Evolutionary conservation across 2,888 invertebrate genomes (phyloP), one percentile per base, ranked within the genome.

Genomic region (Teleiodes luculella): DNA sequence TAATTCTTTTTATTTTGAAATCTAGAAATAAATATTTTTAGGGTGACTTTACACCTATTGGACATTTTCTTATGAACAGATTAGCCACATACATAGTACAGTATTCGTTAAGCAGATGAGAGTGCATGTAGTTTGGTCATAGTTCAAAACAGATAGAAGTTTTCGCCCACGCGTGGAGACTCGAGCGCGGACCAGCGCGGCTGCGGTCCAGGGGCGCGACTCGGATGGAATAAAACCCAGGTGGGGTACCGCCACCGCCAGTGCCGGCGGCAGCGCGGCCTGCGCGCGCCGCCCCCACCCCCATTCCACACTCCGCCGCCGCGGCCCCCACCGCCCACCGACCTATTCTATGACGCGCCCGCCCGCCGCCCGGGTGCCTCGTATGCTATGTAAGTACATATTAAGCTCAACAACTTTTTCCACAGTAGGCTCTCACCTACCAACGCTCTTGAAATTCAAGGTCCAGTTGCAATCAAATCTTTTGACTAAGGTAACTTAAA

Each of bases 181-280:
- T 8, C 20, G 41, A 36, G 18, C 48, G 24, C 53, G 16, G 28
- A 4, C 39, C 4, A n/a, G n/a, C 56, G 57, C 45, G 53, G 64
- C 60, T 54, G 59, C 61, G 55, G 36, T 49, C 60, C 54, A 51
- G 54, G 51, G 52, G 60, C 59, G 55, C 30, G 63, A 54, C 60
- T 52, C 64, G 61, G 61, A 57, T 57, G 63, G 71, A 73, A 53
- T 57, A 48, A 52, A 48, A 52, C 41, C 37, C 39, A 43, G 33
- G 30, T 13, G 30, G n/a, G 35, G 20, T 1, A 36, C 36, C 3
- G 39, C 39, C 10, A n/a, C n/a, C 28, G 45, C 45, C 24, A 24
- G 24, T 6, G 24, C 24, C 24, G 6, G 24, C 24, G 6, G 24
- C 24, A 24, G 43, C 13, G 28, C n/a, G 11, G 24, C 24, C 24